Conservation (phyloP, 2,113 vertebrate genomes). For the Oreotrochilus melanogaster region DNA sequence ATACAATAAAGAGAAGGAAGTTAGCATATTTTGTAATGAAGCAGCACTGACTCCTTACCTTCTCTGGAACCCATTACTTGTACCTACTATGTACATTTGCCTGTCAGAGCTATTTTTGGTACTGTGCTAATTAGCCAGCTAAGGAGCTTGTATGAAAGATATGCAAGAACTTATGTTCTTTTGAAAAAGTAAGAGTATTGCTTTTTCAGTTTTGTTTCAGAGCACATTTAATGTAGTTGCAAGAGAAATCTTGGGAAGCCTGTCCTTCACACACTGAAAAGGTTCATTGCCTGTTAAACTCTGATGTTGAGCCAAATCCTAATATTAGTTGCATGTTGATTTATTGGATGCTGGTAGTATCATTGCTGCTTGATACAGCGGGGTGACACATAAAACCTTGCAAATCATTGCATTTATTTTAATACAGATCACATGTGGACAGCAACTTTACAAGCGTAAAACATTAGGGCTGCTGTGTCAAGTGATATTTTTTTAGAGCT, state of each 20-base stretch:
- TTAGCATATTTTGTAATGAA: not conserved
- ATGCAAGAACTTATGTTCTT: not conserved
- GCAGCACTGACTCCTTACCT: not conserved
- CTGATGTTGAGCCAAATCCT: not conserved
- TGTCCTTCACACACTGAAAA: not conserved
- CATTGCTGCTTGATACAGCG: not conserved
- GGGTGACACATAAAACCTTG: not conserved
- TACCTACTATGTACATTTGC: not conserved
- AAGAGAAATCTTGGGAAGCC: not conserved
- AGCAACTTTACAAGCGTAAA: not conserved
- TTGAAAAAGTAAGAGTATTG: not conserved
- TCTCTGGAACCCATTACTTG: conserved; percentile 1
- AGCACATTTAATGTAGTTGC: not conserved
- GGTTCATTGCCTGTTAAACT: not conserved
- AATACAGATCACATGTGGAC: rapidly evolving
- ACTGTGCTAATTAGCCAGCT: not conserved
- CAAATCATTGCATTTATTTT: not conserved
- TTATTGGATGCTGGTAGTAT: not conserved
- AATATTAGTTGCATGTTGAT: not conserved
- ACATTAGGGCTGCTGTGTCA: not conserved
- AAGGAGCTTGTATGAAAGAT: not conserved
- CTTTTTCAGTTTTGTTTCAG: not conserved
- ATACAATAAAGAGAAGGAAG: not conserved
- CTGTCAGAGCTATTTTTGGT: conserved; percentile 1
- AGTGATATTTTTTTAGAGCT: rapidly evolving